Percentiles rank a stretch among this genome's conserved stretches.
These are phyloP conservation scores for Nesoenas mayeri DNA, from an alignment of 2,113 vertebrate species.

Conservation along the genomic window DNA sequence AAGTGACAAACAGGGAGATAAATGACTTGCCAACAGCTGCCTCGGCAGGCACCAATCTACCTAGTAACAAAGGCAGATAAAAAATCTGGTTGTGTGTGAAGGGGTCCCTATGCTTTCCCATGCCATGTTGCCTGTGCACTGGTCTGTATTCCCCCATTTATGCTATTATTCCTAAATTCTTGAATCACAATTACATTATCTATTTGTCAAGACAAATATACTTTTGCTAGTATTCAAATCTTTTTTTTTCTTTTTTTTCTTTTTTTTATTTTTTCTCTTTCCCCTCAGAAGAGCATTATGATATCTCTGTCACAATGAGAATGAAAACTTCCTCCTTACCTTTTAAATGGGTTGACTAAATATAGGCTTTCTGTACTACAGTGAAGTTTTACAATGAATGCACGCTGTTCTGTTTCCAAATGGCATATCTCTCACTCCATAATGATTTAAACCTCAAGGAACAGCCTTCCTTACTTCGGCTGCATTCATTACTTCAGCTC, in stretches of 20 bases:
- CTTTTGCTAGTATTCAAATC: neutral
- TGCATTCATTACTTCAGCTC: neutral
- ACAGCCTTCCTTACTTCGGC: neutral
- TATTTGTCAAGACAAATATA: neutral
- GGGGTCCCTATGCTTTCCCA: neutral
- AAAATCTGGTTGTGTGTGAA: accelerated
- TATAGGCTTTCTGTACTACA: neutral
- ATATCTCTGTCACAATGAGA: neutral
- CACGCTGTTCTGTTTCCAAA: neutral
- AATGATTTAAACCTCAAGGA: neutral
- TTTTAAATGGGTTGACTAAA: neutral
- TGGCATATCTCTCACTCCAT: neutral
- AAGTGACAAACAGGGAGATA: neutral
- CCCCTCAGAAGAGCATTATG: neutral
- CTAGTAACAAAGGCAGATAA: neutral
- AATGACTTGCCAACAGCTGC: neutral
- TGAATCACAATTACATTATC: neutral
- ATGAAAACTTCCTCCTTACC: neutral
- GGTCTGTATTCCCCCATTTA: neutral
- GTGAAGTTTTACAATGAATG: neutral
- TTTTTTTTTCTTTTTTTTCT: no score
- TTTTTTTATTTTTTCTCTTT: neutral
- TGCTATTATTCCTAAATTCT: neutral
- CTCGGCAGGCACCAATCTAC: neutral
- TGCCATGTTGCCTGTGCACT: accelerated